Base-by-base conservation (phyloP, 2,797 vertebrate species). In the Tauraco hartlaubi region DNA sequence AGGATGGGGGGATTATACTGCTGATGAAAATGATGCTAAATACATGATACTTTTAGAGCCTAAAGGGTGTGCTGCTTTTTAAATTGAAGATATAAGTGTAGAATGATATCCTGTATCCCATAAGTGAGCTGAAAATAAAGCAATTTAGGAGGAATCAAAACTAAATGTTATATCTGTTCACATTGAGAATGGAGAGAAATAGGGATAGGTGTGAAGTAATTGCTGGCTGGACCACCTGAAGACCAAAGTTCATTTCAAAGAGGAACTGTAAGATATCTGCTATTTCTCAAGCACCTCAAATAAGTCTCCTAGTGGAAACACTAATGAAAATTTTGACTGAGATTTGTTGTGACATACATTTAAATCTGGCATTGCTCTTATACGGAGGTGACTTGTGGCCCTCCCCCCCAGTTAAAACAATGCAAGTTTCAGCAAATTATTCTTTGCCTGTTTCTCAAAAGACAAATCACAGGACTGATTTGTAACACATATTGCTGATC, bases 211-310 rank as follows among this genome's bases (percentile, higher is more conserved):
- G 11, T 26, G 49, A 96, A 85, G 87, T 73, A 85, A 86, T 87
- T 95, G 55, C 72, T 94, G 75, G 71, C 25, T 69, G 81, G 44
- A 93, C 28, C 79, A 72, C 33, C 18, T 81, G 23, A 76, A 93
- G 56, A 44, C 17, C 18, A 84, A 80, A 78, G 80, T 95, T 90
- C 74, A 29, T 49, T 93, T 88, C 26, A 81, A 18, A 96, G 86
- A n/a, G 52, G 75, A 44, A 43, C 54, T 85, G n/a, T 59, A 73
- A 79, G 35, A 75, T 33, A 71, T 31, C 11, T 11, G 35, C 15
- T 56, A 1, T 74, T 92, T 81, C 44, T 86, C 13, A 90, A 58
- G 61, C 16, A 35, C 91, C 39, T 95, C 39, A 69, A 92, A 31
- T 59, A n/a, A n/a, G 22, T 69, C 73, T 89, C 39, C 18, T 55